Base-by-base conservation (phyloP, 2,797 vertebrate species). In the Cheirogaleus major region DNA sequence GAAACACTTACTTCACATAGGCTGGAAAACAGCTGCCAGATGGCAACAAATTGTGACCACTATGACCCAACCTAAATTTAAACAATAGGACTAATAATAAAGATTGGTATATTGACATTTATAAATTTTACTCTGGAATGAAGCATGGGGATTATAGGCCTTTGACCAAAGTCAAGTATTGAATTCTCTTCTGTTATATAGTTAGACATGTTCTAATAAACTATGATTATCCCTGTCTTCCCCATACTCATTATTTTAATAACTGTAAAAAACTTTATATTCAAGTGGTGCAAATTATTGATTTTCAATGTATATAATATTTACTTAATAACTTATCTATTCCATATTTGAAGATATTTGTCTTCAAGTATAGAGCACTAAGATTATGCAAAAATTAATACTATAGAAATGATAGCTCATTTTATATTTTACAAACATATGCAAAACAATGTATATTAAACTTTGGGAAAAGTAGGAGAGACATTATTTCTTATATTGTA, bases 1-100 rank as follows among this genome's bases (percentile, higher is more conserved):
- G 89, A 93, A 79, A 94, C 96, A 89, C 35, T 89, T 78, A 92
- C 67, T 95, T 96, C 69, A 82, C 45, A 70, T 52, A 94, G 35
- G 1, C 75, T 90, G 73, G 41, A 59, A 90, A 73, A 96, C 97
- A 97, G 82, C 94, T 98, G 95, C 90, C 89, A 96, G 88, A 96
- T 95, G 94, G 73, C 35, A 90, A 85, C 4, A 89, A 92, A 78
- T 94, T 70, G 32, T 84, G 73, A 95, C 83, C 89, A 80, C 50
- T 30, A 38, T 94, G 86, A 93, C 83, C 78, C 82, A 67, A 12
- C 43, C 32, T 87, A 89, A 79, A 94, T 93, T 93, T 91, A 96
- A 96, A 97, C 94, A 93, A 52, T 69, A 92, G 50, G 67, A 93
- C 82, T 95, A 57, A 76, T 95, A 96, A 80, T 25, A 94, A 96